Conservation (phyloP, 1,140 invertebrate genomes). For the Doryteuthis pealeii region DNA sequence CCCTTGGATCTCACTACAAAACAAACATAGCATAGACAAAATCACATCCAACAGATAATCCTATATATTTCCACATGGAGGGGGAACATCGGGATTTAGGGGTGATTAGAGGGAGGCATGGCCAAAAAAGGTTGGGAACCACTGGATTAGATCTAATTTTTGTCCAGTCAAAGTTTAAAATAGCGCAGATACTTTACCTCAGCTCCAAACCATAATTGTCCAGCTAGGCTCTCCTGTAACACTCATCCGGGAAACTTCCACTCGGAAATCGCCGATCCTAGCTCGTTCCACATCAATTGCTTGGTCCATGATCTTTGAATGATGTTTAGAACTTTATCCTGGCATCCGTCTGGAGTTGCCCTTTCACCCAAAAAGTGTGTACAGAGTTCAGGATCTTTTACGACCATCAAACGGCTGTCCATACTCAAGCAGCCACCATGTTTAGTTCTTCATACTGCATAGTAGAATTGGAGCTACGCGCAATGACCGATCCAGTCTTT, state of each 20-base stretch:
- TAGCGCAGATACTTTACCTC: slow-evolving; percentile 79
- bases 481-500: slow-evolving; percentile 88
- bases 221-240: slow-evolving; percentile 94
- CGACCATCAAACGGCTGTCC: slow-evolving; percentile 97
- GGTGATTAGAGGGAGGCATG: too few relatives aligned
- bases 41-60: too few relatives aligned
- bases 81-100: too few relatives aligned
- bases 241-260: slow-evolving; percentile 99
- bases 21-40: too few relatives aligned
- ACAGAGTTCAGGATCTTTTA: slow-evolving; percentile 94
- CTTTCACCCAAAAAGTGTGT: slow-evolving; percentile 90
- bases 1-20: too few relatives aligned
- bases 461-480: slow-evolving; percentile 97
- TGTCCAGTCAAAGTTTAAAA: too few relatives aligned
- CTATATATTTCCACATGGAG: too few relatives aligned
- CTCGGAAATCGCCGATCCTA: slow-evolving; percentile 88
- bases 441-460: slow-evolving; percentile 96
- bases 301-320: slow-evolving; percentile 95
- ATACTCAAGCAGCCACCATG: slow-evolving; percentile 88
- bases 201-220: slow-evolving; percentile 99
- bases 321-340: slow-evolving; percentile 74
- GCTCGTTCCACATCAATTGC: slow-evolving; percentile 84
- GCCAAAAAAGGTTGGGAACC: too few relatives aligned
- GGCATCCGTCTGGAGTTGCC: slow-evolving; percentile 65
- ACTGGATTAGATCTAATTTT: too few relatives aligned